A percentile compares a stretch with the other conserved stretches of the same genome.
These are phyloP conservation scores for Drosophila incognita DNA, from an alignment of 2,888 invertebrate species.

Conservation along the genomic window DNA sequence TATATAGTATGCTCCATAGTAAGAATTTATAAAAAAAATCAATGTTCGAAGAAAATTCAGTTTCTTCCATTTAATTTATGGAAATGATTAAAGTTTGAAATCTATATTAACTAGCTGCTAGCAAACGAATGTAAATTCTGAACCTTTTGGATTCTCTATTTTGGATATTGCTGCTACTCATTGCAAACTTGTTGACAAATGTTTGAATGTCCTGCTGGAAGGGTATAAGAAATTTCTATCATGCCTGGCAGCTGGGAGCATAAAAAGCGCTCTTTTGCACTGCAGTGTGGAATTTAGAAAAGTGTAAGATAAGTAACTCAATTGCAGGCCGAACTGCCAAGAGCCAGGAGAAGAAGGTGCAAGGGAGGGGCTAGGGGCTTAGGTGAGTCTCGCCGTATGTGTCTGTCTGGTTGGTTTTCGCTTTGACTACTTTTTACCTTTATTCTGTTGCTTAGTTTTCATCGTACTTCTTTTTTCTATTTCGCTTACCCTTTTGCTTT, in stretches of 20 bases:
- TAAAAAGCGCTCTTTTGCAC: slow-evolving; percentile 13
- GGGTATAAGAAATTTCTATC: slow-evolving; percentile 25
- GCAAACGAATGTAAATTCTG: background rate
- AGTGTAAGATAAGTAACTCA: slow-evolving; percentile 65
- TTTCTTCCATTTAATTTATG: background rate
- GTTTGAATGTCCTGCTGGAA: slow-evolving; percentile 8
- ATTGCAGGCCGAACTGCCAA: slow-evolving; percentile 39
- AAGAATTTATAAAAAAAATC: background rate
- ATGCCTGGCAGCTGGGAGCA: slow-evolving; percentile 22
- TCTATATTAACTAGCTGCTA: background rate
- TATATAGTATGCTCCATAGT: background rate
- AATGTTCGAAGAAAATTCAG: background rate
- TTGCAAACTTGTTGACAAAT: background rate
- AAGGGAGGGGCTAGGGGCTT: background rate
- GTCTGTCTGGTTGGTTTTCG: slow-evolving; percentile 35
- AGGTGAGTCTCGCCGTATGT: slow-evolving; percentile 9
- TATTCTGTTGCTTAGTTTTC: slow-evolving; percentile 53
- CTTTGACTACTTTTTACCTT: slow-evolving; percentile 54
- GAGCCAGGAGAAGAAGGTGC: background rate
- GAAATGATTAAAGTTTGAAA: background rate
- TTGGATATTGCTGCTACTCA: background rate
- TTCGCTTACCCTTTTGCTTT: slow-evolving; percentile 40
- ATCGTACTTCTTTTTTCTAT: slow-evolving; percentile 10
- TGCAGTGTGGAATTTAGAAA: slow-evolving; percentile 34
- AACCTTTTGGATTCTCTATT: background rate